Conservation (phyloP, 2,888 invertebrate species). For the Osmoderma eremita region DNA sequence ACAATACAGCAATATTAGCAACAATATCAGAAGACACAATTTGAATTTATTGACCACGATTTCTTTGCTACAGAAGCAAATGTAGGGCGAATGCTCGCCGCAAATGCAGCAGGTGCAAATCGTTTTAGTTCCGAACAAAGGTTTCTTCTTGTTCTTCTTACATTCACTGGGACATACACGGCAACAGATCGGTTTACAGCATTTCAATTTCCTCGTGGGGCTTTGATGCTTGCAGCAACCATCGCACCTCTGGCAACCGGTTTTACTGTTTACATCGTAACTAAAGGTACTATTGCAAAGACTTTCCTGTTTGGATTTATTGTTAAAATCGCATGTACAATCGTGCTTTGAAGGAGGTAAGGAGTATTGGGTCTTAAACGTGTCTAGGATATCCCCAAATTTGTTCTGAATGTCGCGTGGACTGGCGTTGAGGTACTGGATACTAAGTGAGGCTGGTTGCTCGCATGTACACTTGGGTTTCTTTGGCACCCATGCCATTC, state of each 20-base stretch:
- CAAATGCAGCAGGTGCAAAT: constrained; percentile 18
- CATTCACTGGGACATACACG: constrained; percentile 9
- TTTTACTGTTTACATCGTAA: background rate
- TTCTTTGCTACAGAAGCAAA: constrained; percentile 7
- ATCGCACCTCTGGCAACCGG: background rate
- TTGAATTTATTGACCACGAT: constrained; percentile 11
- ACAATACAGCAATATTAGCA: constrained; percentile 8
- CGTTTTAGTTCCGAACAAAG: constrained; percentile 1
- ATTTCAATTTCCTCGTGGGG: constrained; percentile 6
- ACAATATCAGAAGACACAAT: constrained; percentile 1
- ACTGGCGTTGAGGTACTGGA: constrained; percentile 18
- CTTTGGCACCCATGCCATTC: constrained; percentile 27
- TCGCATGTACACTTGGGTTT: constrained; percentile 8
- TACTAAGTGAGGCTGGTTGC: constrained; percentile 5
- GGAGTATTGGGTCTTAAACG: background rate
- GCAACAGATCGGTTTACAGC: constrained; percentile 22
- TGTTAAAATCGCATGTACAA: background rate
- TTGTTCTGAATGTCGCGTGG: constrained; percentile 1
- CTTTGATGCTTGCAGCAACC: background rate
- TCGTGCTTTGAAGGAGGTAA: background rate
- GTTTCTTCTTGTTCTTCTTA: constrained; percentile 1
- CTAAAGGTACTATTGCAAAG: constrained; percentile 17
- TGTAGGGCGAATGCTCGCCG: constrained; percentile 3
- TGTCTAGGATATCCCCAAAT: constrained; percentile 6
- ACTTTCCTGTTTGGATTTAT: constrained; percentile 1